Evolutionary conservation across 2,888 invertebrate genomes (phyloP), one percentile per base, ranked within the genome.

Genomic region (Andrena chrysosceles): DNA sequence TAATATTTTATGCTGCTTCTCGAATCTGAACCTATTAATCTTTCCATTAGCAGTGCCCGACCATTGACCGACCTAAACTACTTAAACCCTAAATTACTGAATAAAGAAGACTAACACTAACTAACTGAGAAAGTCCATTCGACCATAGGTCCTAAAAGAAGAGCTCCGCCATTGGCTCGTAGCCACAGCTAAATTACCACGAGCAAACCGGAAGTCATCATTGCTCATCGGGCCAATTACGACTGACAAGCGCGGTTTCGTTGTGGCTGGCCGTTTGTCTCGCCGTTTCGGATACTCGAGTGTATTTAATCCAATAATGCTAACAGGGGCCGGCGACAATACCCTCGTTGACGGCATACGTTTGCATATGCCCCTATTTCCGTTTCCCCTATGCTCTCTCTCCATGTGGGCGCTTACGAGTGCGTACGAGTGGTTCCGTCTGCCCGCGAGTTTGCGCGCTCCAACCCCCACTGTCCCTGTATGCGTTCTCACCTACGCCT

Each of bases 251-350:
- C 81, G 76, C 52, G 82, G 81, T 82, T 82, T 82, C 81, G 82
- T 81, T 81, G 82, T 13, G 76, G 82, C 68, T 60, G 77, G 73
- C 72, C 81, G 77, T 83, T 81, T 77, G 83, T 83, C 83, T 73
- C 77, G 26, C 60, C 77, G 78, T 82, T 83, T 56, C 78, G 83
- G 82, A 78, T 71, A 68, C 82, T 83, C 83, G 73, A 83, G 74
- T 84, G 84, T 83, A 84, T 83, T 83, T 84, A 84, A 84, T 84
- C 84, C 83, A 83, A 84, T 84, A 84, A 83, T 78, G 64, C 78
- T 67, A 71, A 78, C 83, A 71, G 81, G 81, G 63, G 56, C 69
- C 81, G 73, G 66, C 70, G 74, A 83, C 83, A 84, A 83, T 83
- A 76, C 83, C 84, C 84, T 79, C 84, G 84, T 83, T 72, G 83